Percentiles rank a stretch among this genome's conserved stretches.
These are phyloP conservation scores for Scaptomyza flava DNA, from an alignment of 2,888 invertebrate species.

Conservation along the genomic window DNA sequence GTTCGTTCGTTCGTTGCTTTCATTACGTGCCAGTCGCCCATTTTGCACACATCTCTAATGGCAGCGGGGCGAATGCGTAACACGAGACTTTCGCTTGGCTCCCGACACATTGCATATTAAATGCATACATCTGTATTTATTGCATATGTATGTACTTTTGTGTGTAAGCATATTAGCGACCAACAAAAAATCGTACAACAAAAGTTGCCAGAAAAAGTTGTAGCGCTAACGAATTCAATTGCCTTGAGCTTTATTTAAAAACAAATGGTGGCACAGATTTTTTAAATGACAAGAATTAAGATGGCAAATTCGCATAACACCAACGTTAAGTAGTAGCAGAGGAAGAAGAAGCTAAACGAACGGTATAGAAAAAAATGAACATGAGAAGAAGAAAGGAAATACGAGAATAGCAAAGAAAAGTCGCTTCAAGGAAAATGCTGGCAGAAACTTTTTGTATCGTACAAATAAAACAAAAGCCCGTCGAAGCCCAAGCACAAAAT, in stretches of 20 bases:
- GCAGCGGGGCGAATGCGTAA: constrained; percentile 56
- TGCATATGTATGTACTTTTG: not conserved
- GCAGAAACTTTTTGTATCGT: constrained; percentile 60
- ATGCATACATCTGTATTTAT: not conserved
- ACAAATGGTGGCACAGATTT: constrained; percentile 71
- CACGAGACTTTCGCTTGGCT: constrained; percentile 27
- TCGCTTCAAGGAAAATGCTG: constrained; percentile 49
- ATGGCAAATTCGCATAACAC: constrained; percentile 73
- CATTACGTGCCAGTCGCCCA: constrained; percentile 39
- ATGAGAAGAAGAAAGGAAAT: constrained; percentile 15
- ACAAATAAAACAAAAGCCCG: constrained; percentile 72
- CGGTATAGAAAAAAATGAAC: constrained; percentile 6
- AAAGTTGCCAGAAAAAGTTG: constrained; percentile 53
- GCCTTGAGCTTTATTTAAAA: constrained; percentile 72
- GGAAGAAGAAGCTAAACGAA: not conserved
- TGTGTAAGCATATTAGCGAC: constrained; percentile 15
- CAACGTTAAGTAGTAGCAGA: constrained; percentile 15
- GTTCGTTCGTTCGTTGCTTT: constrained; percentile 35
- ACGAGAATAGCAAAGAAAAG: constrained; percentile 28
- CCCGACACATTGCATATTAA: constrained; percentile 4
- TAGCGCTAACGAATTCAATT: constrained; percentile 66
- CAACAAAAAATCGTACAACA: constrained; percentile 29
- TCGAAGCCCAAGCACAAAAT: constrained; percentile 62
- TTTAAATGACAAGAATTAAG: constrained; percentile 78
- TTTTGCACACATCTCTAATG: constrained; percentile 27